Evolutionary conservation across 2,797 vertebrate genomes (phyloP).

Genomic region (Cuculus canorus): DNA sequence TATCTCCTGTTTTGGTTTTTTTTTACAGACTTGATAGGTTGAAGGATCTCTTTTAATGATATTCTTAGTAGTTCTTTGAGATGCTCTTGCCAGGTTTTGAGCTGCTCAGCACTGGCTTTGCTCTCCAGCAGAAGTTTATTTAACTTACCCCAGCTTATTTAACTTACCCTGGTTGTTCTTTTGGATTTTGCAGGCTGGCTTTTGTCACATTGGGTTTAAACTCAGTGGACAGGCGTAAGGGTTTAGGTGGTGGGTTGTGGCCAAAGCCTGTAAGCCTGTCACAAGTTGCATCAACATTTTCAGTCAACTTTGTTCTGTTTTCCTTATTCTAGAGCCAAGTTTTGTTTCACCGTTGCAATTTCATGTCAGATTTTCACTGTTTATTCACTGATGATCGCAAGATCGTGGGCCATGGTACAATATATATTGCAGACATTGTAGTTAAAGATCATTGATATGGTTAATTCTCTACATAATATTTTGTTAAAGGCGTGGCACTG

Average conservation of each 20-base stretch:
- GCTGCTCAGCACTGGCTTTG: background rate
- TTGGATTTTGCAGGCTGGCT: background rate
- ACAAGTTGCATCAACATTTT: background rate
- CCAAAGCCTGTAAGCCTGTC: background rate
- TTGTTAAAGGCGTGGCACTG: background rate
- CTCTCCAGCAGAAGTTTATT: background rate
- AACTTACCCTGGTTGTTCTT: background rate
- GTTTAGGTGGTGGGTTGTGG: background rate
- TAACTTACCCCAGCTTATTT: background rate
- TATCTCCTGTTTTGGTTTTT: background rate
- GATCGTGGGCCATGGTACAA: background rate
- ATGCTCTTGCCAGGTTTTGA: background rate
- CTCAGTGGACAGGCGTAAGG: fast-evolving
- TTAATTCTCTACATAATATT: background rate
- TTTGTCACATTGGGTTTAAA: background rate
- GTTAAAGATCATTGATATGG: background rate
- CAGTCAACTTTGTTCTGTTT: background rate
- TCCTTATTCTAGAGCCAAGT: background rate
- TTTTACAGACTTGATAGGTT: slow-evolving; percentile 42
- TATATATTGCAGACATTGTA: background rate
- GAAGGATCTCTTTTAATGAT: slow-evolving; percentile 36
- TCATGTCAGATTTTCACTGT: background rate
- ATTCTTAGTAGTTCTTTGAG: slow-evolving; percentile 9
- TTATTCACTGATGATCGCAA: background rate
- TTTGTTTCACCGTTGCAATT: background rate